Evolutionary conservation across 1,140 invertebrate species (phyloP).

Genomic region (Aricia agestis): DNA sequence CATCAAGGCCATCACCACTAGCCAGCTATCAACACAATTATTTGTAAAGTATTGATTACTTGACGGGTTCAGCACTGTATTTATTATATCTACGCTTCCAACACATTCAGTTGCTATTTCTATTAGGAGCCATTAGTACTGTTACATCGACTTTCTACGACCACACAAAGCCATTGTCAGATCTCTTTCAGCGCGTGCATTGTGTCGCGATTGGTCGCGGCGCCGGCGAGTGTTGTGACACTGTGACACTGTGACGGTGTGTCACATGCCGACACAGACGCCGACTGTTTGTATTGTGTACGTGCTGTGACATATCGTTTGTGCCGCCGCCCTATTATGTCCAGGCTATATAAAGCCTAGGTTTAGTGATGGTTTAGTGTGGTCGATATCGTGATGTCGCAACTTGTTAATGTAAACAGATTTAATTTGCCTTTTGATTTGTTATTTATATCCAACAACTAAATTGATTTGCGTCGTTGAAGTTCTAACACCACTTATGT

Average conservation of each 20-base stretch:
- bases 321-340: conserved; percentile 28
- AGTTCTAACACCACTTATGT: too few species aligned
- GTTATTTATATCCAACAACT: too few species aligned
- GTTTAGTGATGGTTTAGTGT: too few species aligned
- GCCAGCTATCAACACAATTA: too few species aligned
- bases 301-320: conserved; percentile 69
- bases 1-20: too few species aligned
- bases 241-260: conserved; percentile 27
- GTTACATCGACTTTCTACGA: conserved; percentile 26
- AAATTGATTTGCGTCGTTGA: too few species aligned
- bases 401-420: too few species aligned
- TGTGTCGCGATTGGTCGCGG: conserved; percentile 62
- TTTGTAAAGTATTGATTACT: background rate
- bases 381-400: conserved; percentile 7
- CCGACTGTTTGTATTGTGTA: conserved; percentile 70
- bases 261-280: conserved; percentile 53
- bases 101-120: background rate
- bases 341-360: background rate
- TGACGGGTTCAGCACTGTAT: background rate
- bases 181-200: conserved; percentile 38
- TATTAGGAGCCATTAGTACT: background rate
- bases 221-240: conserved; percentile 56
- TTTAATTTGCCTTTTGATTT: too few species aligned
- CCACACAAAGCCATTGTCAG: conserved; percentile 52
- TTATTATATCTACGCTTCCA: background rate